Evolutionary conservation across 2,113 vertebrate genomes (phyloP).

Genomic region (Mormyrus lacerda): DNA sequence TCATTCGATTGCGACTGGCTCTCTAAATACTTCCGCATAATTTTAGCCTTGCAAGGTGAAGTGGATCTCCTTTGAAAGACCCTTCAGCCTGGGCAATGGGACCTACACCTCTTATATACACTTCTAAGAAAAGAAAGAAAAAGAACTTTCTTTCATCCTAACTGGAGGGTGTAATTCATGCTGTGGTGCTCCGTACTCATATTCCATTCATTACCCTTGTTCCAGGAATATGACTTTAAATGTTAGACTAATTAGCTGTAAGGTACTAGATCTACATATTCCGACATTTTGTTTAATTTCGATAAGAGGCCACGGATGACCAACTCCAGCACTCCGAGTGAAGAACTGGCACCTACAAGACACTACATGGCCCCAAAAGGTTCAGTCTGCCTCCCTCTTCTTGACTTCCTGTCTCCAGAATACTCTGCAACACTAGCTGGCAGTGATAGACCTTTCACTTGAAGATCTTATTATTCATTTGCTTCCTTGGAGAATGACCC

Average conservation of each 20-base stretch:
- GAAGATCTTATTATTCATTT: conserved; percentile 1
- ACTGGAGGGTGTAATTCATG: not conserved
- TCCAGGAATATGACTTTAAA: not conserved
- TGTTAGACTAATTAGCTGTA: not conserved
- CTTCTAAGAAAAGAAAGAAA: not conserved
- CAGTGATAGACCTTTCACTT: not conserved
- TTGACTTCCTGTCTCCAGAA: not conserved
- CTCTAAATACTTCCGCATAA: not conserved
- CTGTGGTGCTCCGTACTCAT: not conserved
- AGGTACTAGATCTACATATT: not conserved
- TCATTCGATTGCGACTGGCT: not conserved
- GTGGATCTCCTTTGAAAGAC: not conserved
- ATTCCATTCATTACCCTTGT: not conserved
- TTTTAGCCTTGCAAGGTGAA: not conserved
- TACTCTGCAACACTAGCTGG: not conserved
- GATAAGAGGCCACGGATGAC: not conserved
- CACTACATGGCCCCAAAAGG: not conserved
- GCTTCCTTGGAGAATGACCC: not conserved
- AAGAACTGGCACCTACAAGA: not conserved
- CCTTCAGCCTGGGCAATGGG: not conserved
- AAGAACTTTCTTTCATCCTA: not conserved
- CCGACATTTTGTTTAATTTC: not conserved
- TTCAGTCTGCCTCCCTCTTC: not conserved
- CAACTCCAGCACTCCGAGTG: not conserved
- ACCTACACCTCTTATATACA: not conserved